Evolutionary conservation across 2,113 vertebrate species (phyloP).

Genomic region (Serinus canaria): DNA sequence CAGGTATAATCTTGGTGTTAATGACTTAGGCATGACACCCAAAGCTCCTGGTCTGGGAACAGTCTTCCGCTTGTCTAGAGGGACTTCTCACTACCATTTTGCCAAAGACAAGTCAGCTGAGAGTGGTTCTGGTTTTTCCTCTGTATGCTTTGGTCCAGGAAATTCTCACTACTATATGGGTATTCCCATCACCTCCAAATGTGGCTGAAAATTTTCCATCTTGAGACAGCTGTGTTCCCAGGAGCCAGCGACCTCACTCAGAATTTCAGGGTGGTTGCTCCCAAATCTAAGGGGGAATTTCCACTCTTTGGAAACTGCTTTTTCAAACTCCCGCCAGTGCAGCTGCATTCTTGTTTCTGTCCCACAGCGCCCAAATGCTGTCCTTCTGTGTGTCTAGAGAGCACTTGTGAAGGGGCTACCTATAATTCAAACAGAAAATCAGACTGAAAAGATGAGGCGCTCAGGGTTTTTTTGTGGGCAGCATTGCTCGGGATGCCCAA

Average conservation of each 20-base stretch:
- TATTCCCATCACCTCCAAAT: not conserved
- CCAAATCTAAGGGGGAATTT: not conserved
- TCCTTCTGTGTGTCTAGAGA: accelerated
- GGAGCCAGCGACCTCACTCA: not conserved
- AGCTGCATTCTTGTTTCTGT: not conserved
- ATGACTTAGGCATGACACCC: not conserved
- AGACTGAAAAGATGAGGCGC: not conserved
- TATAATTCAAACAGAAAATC: not conserved
- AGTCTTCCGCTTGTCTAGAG: not conserved
- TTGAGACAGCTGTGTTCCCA: not conserved
- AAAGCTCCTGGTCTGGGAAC: not conserved
- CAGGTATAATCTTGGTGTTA: not conserved
- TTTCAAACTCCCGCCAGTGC: not conserved
- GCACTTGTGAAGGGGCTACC: not conserved
- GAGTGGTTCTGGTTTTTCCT: not conserved
- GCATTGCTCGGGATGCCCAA: not conserved
- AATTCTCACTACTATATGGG: not conserved
- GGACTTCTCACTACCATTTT: not conserved
- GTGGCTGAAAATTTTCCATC: not conserved
- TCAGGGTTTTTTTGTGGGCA: accelerated
- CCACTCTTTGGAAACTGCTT: not conserved
- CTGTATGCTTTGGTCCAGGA: not conserved
- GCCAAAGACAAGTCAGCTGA: not conserved
- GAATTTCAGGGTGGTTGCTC: not conserved
- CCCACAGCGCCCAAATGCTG: not conserved